Base-by-base conservation (phyloP, 2,797 vertebrate genomes). In the Phrynocephalus forsythii region DNA sequence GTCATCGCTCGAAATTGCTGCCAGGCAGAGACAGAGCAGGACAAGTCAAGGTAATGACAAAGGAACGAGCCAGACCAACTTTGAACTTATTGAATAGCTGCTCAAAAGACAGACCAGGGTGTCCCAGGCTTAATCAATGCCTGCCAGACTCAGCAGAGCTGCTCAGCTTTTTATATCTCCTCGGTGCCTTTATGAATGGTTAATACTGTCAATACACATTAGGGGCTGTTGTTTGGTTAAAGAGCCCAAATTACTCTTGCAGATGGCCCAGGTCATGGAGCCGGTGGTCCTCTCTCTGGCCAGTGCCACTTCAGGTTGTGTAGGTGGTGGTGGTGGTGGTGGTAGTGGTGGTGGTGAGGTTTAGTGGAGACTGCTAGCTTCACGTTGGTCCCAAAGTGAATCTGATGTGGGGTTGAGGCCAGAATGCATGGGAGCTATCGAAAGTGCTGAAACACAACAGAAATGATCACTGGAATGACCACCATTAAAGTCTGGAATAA, bases 181-280 rank as follows among this genome's bases (percentile, higher is more conserved):
- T 94, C 91, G 86, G 90, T 85, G 93, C 82, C 48, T 90, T 92
- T 94, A 95, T 94, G 91, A 95, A 96, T 95, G 94, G 90, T 91
- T 95, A 93, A 95, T 92, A 56, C 75, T 76, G 94, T 94, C 92
- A 88, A 86, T 95, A 92, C 77, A 8, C 89, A 92, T 93, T 91
- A 92, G 90, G 85, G 92, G 90, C 88, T 91, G 79, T 63, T 92
- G 18, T 77, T 91, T n/a, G 1, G 91, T 88, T 91, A 92, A 92
- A 94, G 91, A 38, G 88, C 82, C 84, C 30, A 79, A 89, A 44
- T 78, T 87, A 89, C 86, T 38, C 0, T 87, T 92, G 90, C 76
- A 80, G 80, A 33, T 26, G 72, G 89, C 83, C 38, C 11, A 88
- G 50, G 89, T 60, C 84, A 10, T 63, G 60, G 60, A 63, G 60